Evolutionary conservation across 2,888 invertebrate genomes (phyloP).

Genomic region (Protonemura montana): DNA sequence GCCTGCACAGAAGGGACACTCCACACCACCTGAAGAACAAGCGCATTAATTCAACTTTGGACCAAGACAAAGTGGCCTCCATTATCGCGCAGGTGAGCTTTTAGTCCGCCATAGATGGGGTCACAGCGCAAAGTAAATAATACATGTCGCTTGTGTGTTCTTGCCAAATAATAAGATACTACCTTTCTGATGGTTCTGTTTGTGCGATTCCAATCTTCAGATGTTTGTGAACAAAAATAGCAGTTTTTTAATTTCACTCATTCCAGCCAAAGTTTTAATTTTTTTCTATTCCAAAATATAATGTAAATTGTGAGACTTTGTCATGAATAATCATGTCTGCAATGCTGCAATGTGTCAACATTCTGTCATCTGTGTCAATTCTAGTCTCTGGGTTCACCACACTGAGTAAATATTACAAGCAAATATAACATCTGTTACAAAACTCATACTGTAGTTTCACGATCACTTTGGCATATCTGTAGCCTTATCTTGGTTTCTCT

Average conservation of each 20-base stretch:
- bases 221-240: too few relatives aligned
- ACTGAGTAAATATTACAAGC: background rate
- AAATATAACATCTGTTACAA: background rate
- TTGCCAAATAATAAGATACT: too few relatives aligned
- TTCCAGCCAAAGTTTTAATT: too few relatives aligned
- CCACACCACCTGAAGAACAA: slow-evolving; percentile 99
- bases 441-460: background rate
- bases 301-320: too few relatives aligned
- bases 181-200: too few relatives aligned
- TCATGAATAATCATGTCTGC: too few relatives aligned
- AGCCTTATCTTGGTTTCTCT: slow-evolving; percentile 23
- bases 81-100: slow-evolving; percentile 71
- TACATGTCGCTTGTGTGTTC: too few relatives aligned
- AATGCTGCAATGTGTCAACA: too few relatives aligned
- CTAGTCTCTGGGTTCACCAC: background rate
- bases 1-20: slow-evolving; percentile 91
- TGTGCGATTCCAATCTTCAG: too few relatives aligned
- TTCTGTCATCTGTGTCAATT: background rate
- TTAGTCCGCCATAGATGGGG: slow-evolving; percentile 14
- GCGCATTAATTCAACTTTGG: slow-evolving; percentile 74
- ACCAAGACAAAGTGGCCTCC: slow-evolving; percentile 76
- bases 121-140: too few relatives aligned
- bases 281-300: too few relatives aligned
- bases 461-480: background rate
- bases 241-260: too few relatives aligned